Evolutionary conservation across 2,888 invertebrate genomes (phyloP).

Genomic region (Perdita meconis): DNA sequence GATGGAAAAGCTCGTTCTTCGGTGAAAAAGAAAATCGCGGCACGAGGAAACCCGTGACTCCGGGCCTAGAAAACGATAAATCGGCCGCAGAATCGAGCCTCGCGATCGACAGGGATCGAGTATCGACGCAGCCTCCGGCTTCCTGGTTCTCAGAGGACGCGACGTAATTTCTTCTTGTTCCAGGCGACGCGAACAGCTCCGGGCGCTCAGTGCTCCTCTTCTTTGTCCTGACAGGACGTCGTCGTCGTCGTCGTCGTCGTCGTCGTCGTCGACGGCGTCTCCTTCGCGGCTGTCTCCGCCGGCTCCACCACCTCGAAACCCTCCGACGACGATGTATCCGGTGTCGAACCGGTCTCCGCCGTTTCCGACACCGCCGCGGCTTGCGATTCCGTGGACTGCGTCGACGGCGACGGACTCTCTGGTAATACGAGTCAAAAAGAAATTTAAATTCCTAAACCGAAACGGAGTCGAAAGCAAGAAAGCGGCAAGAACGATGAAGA

Average conservation of each 20-base stretch:
- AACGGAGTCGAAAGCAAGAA: neutral
- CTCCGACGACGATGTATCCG: conserved; percentile 67
- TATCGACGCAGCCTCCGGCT: too few species aligned
- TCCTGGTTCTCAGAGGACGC: conserved; percentile 1
- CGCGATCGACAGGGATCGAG: too few species aligned
- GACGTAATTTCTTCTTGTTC: conserved; percentile 36
- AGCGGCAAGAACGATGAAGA: too few species aligned
- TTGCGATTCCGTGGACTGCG: conserved; percentile 2
- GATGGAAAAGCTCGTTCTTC: too few species aligned
- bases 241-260: too few species aligned
- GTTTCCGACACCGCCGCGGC: conserved; percentile 9
- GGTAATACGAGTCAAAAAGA: conserved; percentile 47
- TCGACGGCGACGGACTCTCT: conserved; percentile 24
- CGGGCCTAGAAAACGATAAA: too few species aligned
- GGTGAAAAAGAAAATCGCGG: too few species aligned
- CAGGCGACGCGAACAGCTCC: conserved; percentile 32
- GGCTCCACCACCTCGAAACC: conserved; percentile 79
- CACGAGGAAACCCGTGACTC: too few species aligned
- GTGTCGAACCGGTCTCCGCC: conserved; percentile 18
- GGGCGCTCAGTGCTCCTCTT: conserved; percentile 43
- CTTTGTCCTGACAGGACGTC: conserved; percentile 42
- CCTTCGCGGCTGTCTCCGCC: conserved; percentile 56
- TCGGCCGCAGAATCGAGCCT: too few species aligned
- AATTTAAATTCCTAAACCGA: neutral
- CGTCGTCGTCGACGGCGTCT: conserved; percentile 25